Base-by-base conservation (phyloP, 2,888 invertebrate genomes). In the Nomada fucata region DNA sequence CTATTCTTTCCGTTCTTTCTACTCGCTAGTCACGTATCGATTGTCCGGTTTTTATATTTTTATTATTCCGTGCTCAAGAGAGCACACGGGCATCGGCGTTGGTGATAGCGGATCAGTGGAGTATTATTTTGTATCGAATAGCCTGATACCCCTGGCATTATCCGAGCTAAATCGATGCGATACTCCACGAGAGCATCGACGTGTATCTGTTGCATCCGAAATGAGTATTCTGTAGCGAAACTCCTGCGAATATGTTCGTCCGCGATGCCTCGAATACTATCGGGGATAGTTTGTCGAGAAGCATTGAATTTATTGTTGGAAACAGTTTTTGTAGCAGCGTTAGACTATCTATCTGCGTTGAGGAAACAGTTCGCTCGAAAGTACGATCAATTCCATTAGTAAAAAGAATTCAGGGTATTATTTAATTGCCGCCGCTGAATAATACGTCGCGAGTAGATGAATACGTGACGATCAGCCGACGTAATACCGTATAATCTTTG, bases 401-500 rank as follows among this genome's bases (percentile, higher is more conserved):
- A 47, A 26, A 36, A 9, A 42, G n/a, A 47, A 42, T 67, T 36
- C 13, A 59, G 20, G 23, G 47, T 76, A 76, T 76, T 36, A 7
- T 7, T 76, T 71, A 78, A 65, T 52, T 65, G 60, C 52, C n/a
- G 13, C n/a, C 20, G 23, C 36, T 36, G 5, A 36, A 36, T 26
- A 18, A 36, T 9, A 15, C 29, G 53, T 50, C 71, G 60, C 63
- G 64, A 76, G 63, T 47, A 20, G 26, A 23, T 59, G 81, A 68
- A 86, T 82, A 79, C 55, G 80, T 86, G 81, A 83, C 83, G 85
- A 64, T 55, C 77, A 47, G 67, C 69, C 55, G 79, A 15, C 1
- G 42, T 87, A 87, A 87, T 84, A 61, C 87, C 18, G 47, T 44
- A 65, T 90, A 88, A 89, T 87, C 89, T 87, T 65, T 59, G 26